A percentile compares a stretch with the other conserved stretches of the same genome.
Evolutionary conservation across 2,888 invertebrate genomes (phyloP).

Genomic region (Cryptus armator): DNA sequence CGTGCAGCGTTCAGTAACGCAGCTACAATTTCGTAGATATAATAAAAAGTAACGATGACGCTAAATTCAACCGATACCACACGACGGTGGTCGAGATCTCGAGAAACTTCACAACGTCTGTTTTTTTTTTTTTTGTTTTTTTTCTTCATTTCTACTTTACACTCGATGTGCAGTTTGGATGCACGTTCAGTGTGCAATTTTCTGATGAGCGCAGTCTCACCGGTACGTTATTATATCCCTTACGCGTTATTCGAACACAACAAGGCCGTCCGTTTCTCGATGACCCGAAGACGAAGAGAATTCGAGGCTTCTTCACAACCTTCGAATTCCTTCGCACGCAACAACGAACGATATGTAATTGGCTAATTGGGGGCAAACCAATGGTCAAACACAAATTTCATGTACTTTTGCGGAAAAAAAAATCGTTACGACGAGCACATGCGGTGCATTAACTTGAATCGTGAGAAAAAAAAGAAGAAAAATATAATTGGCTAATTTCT

Average conservation of each 20-base stretch:
- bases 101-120: conserved; percentile 32
- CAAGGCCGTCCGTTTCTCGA: not conserved
- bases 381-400: too few species aligned
- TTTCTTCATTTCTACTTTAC: conserved; percentile 15
- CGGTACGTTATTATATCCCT: conserved; percentile 55
- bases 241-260: conserved; percentile 1
- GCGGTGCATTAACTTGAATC: too few species aligned
- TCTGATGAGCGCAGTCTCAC: conserved; percentile 50
- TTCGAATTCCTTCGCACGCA: too few species aligned
- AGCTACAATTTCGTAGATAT: conserved; percentile 62
- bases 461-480: too few species aligned
- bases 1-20: conserved; percentile 8
- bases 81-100: conserved; percentile 37
- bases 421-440: too few species aligned
- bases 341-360: too few species aligned
- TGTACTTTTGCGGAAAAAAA: too few species aligned
- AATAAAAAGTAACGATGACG: conserved; percentile 68
- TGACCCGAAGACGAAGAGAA: not conserved
- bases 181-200: conserved; percentile 8
- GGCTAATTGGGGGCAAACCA: too few species aligned
- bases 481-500: too few species aligned
- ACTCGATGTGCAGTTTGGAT: conserved; percentile 34
- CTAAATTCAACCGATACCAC: conserved; percentile 62
- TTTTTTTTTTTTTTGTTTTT: conserved; percentile 17
- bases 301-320: too few species aligned